These are phyloP conservation scores for Digitonthophagus gazella DNA, from an alignment of 2,888 invertebrate genomes.

Conservation along the genomic window DNA sequence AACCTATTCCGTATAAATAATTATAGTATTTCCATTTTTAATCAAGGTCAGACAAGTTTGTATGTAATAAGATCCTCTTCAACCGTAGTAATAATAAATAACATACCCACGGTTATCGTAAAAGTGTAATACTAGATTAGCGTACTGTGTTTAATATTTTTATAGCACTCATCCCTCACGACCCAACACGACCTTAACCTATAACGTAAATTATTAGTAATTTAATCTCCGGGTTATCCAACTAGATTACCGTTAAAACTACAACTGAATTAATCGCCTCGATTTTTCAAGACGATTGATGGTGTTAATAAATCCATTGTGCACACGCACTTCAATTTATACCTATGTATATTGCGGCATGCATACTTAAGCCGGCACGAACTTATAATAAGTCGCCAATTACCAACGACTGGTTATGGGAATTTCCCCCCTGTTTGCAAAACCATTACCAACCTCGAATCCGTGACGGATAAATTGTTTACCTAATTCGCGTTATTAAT, in stretches of 20 bases:
- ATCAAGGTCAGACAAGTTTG: not conserved
- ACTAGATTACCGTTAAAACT: conserved; percentile 2
- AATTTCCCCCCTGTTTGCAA: not conserved
- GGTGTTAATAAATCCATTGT: conserved; percentile 7
- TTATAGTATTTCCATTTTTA: not conserved
- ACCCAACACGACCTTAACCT: conserved; percentile 8
- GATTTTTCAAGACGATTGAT: conserved; percentile 11
- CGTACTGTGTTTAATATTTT: not conserved
- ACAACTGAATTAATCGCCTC: conserved; percentile 6
- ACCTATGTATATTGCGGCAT: not conserved
- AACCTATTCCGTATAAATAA: not conserved
- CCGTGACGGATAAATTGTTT: not conserved
- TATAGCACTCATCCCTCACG: conserved; percentile 4
- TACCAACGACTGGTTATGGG: not conserved
- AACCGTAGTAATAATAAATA: not conserved
- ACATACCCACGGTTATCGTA: not conserved
- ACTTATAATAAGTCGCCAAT: not conserved
- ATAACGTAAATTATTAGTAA: conserved; percentile 5
- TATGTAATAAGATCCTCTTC: not conserved
- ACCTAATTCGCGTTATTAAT: not conserved
- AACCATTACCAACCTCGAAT: not conserved
- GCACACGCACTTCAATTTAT: conserved; percentile 15
- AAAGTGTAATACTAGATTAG: not conserved
- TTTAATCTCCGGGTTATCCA: not conserved
- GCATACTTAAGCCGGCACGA: conserved; percentile 5